These are phyloP conservation scores for Ophioninae sp. DNA, from an alignment of 2,888 invertebrate genomes.

Conservation along the genomic window DNA sequence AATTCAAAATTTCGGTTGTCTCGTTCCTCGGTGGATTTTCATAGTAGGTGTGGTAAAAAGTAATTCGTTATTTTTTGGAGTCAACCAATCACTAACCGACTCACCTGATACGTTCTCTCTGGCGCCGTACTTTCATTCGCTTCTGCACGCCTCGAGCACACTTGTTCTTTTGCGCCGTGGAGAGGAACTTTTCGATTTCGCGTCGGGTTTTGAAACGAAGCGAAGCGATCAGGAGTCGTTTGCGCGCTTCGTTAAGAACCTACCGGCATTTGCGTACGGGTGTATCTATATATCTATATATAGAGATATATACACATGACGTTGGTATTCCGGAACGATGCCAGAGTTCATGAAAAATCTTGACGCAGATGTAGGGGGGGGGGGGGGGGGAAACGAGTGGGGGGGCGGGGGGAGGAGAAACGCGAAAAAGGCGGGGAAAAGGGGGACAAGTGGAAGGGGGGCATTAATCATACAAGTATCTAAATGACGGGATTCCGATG, in stretches of 20 bases:
- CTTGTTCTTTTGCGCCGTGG: too few species aligned
- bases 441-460: constrained; percentile 66
- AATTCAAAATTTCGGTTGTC: too few species aligned
- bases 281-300: too few species aligned
- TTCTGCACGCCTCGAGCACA: too few species aligned
- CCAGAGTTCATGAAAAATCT: constrained; percentile 62
- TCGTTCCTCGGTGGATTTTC: too few species aligned
- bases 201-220: constrained; percentile 27
- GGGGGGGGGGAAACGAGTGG: constrained; percentile 12
- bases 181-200: constrained; percentile 19
- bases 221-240: constrained; percentile 5
- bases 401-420: constrained; percentile 17
- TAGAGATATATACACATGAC: constrained; percentile 7
- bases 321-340: constrained; percentile 41
- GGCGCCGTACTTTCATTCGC: too few species aligned
- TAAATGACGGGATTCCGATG: constrained; percentile 82
- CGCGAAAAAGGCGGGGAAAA: constrained; percentile 58
- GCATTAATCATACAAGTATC: constrained; percentile 81
- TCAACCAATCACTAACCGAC: too few species aligned
- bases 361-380: constrained; percentile 34
- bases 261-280: background rate
- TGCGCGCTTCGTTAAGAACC: constrained; percentile 46
- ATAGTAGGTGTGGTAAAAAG: too few species aligned
- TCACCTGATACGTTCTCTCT: background rate
- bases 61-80: too few species aligned